Evolutionary conservation across 2,797 vertebrate genomes (phyloP), one percentile per base, ranked within the genome.

Genomic region (Siniperca undulata): DNA sequence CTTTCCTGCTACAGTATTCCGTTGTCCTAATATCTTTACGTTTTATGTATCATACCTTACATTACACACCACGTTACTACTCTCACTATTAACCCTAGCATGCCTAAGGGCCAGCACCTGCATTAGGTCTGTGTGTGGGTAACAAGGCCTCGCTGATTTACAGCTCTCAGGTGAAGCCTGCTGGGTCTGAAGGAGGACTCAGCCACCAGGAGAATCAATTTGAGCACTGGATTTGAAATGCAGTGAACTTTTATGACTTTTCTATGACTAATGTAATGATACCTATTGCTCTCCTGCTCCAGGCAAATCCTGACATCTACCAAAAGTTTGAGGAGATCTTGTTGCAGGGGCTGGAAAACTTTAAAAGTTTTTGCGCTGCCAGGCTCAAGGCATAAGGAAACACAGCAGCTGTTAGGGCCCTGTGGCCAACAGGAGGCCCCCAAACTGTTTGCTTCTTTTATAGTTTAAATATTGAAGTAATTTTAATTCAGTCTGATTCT

Each of bases 141-240:
- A 70, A 34, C 56, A 7, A 58, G 6, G 22, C 20, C n/a, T 60
- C 7, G 17, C 52, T 87, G 85, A 93, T 91, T 86, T 91, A 91
- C 81, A 56, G 69, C 78, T 77, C 40, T 81, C 87, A 90, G 90
- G 75, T 89, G 88, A 86, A 77, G 80, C 64, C 76, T 85, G 67
- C 85, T 77, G 69, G 70, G 75, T 85, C 59, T 48, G 59, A 60
- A 50, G n/a, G 59, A 70, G 20, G 22, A 69, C 16, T 55, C 17
- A 19, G 27, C 30, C 70, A 73, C 59, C 38, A 19, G 16, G 56
- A 70, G 52, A 74, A 46, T 71, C n/a, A 11, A 22, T 11, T 24
- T 69, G 34, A 78, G 30, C 22, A 0, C 62, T 74, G 36, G 50
- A 59, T 70, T 24, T 58, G 46, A 78, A 74, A 64, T 42, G 40